These are phyloP conservation scores for Steinernema carpocapsae DNA, from an alignment of 2,888 invertebrate genomes.

Conservation along the genomic window DNA sequence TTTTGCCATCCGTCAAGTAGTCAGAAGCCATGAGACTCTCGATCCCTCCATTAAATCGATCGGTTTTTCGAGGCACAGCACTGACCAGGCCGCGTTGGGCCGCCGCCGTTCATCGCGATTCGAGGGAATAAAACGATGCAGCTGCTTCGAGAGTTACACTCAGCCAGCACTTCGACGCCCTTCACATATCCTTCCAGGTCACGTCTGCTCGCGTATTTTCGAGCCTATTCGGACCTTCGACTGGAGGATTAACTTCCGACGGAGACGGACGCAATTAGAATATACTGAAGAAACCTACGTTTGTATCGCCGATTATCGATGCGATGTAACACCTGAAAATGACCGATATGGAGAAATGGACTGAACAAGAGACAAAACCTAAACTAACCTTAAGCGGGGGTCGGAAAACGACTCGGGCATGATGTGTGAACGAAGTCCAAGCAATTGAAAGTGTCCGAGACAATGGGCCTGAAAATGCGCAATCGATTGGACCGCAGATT, in stretches of 20 bases:
- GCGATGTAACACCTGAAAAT: constrained; percentile 55
- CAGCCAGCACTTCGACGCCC: background rate
- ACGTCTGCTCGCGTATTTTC: constrained; percentile 21
- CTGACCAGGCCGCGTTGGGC: no score
- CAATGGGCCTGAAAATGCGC: constrained; percentile 24
- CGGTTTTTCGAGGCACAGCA: background rate
- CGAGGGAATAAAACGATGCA: background rate
- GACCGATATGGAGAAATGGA: no score
- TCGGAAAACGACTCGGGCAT: constrained; percentile 27
- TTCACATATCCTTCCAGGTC: background rate
- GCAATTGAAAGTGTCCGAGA: background rate
- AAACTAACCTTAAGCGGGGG: constrained; percentile 49
- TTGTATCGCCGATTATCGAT: constrained; percentile 63
- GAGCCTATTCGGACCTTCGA: background rate
- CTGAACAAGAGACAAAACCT: no score
- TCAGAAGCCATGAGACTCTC: no score
- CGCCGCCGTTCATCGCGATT: no score
- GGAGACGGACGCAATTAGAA: background rate
- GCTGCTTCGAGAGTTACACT: constrained; percentile 29
- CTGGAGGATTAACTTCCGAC: constrained; percentile 3
- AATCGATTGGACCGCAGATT: constrained; percentile 36
- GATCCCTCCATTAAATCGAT: background rate
- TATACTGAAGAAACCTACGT: constrained; percentile 48
- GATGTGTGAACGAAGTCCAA: background rate
- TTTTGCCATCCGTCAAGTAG: background rate